Evolutionary conservation across 2,113 vertebrate species (phyloP).

Genomic region (Cisticola juncidis): DNA sequence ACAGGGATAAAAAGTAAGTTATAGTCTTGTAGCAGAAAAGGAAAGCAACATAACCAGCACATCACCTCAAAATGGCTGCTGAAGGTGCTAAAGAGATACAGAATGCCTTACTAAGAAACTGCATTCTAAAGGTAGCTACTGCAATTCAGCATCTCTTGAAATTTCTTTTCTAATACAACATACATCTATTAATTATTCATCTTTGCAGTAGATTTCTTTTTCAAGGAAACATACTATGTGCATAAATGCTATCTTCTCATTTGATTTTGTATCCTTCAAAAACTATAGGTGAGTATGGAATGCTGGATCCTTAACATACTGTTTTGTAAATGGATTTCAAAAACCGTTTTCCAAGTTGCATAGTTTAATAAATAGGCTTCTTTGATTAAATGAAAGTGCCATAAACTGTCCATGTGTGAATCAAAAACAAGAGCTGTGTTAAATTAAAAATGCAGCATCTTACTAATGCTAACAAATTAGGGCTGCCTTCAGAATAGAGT

Average conservation of each 20-base stretch:
- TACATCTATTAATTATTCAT: neutral
- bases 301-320: neutral
- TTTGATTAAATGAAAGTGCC: conserved; percentile 73
- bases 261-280: conserved; percentile 27
- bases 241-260: conserved; percentile 41
- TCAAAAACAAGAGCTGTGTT: conserved; percentile 61
- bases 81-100: neutral
- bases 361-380: conserved; percentile 61
- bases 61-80: neutral
- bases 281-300: conserved; percentile 1
- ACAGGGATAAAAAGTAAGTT: neutral
- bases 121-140: neutral
- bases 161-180: conserved; percentile 41
- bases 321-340: conserved; percentile 51
- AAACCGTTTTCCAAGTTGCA: conserved; percentile 34
- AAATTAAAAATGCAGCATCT: conserved; percentile 66
- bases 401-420: conserved; percentile 71
- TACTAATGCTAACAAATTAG: conserved; percentile 79
- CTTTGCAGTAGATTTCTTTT: conserved; percentile 30
- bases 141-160: neutral
- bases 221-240: conserved; percentile 38
- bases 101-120: neutral
- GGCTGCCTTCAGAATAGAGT: conserved; percentile 46
- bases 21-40: neutral
- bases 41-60: neutral